phyloP scores from a whole-genome alignment of 2,113 vertebrate genomes.

The Pristiophorus japonicus region DNA sequence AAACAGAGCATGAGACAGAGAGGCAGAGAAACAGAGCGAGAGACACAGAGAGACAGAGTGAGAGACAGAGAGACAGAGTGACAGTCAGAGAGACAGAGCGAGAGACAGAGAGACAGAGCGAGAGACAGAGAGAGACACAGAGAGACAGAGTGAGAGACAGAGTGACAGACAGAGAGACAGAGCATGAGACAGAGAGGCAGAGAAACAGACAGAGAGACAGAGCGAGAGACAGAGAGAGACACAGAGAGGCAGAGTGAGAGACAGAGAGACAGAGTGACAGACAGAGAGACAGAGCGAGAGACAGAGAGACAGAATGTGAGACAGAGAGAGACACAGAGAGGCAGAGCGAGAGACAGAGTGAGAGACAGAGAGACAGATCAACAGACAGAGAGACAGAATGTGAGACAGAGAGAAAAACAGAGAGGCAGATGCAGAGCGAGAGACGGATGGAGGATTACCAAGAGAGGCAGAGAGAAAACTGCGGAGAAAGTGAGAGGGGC shows the following conservation, averaged over 20 bases:
- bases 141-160: not conserved
- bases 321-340: too few relatives aligned
- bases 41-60: not conserved
- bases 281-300: not conserved
- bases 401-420: not conserved
- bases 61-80: too few relatives aligned
- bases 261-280: not conserved
- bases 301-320: too few relatives aligned
- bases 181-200: too few relatives aligned
- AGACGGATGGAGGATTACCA: not conserved
- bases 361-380: too few relatives aligned
- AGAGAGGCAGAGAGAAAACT: not conserved
- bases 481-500: not conserved
- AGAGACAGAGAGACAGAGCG: not conserved
- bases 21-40: slow-evolving; percentile 44
- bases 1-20: not conserved
- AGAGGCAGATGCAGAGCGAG: not conserved
- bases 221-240: not conserved
- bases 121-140: not conserved
- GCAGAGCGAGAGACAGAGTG: too few relatives aligned
- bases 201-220: too few relatives aligned
- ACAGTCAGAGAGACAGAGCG: not conserved
- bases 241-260: not conserved
- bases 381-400: too few relatives aligned
- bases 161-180: too few relatives aligned